phyloP scores from a whole-genome alignment of 2,113 vertebrate genomes.

The Elanoides forficatus region DNA sequence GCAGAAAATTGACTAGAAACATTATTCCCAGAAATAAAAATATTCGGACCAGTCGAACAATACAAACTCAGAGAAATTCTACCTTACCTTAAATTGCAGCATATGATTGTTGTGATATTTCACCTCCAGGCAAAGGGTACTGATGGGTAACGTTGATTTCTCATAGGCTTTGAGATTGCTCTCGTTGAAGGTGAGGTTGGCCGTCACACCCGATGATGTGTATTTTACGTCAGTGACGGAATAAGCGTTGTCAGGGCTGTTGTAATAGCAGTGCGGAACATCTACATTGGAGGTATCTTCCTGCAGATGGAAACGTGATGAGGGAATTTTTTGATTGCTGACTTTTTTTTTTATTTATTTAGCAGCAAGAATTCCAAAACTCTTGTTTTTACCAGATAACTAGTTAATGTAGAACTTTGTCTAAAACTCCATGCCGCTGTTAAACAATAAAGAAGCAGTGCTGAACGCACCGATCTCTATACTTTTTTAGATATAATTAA shows the following conservation, averaged over 20 bases:
- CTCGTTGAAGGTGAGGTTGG: slow-evolving; percentile 63
- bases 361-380: background rate
- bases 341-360: background rate
- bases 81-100: slow-evolving; percentile 87
- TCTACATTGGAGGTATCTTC: fast-evolving
- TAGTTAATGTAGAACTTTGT: background rate
- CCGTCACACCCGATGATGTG: slow-evolving; percentile 44
- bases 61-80: background rate
- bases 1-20: background rate
- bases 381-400: background rate
- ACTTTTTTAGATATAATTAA: background rate
- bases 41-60: background rate
- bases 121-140: slow-evolving; percentile 77
- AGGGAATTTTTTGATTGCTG: fast-evolving
- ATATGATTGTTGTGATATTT: slow-evolving; percentile 77
- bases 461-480: background rate
- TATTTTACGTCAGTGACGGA: background rate
- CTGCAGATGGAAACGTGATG: slow-evolving; percentile 36
- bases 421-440: background rate
- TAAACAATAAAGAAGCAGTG: background rate
- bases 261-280: slow-evolving; percentile 75
- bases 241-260: slow-evolving; percentile 70
- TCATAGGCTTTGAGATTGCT: background rate
- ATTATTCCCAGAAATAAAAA: too few relatives aligned
- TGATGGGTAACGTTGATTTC: slow-evolving; percentile 57